phyloP scores from a whole-genome alignment of 2,113 vertebrate species.

The Beaufortia kweichowensis region DNA sequence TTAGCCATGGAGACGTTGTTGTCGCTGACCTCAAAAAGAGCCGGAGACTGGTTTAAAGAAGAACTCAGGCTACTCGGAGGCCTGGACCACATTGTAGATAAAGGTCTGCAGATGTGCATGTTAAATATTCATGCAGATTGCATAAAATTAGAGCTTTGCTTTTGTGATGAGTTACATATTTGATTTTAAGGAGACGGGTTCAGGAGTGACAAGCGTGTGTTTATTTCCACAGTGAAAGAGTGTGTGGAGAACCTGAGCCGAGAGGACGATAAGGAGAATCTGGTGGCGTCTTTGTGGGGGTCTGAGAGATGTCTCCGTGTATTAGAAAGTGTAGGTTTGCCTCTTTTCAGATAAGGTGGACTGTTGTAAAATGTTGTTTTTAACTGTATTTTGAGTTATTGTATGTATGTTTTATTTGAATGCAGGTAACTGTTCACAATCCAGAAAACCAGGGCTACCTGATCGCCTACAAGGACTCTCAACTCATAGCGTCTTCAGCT shows the following conservation, averaged over 20 bases:
- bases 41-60: conserved; percentile 99
- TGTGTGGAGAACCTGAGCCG: conserved; percentile 89
- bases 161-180: too few relatives aligned
- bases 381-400: not conserved
- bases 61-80: conserved; percentile 94
- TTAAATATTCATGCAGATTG: too few relatives aligned
- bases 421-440: conserved; percentile 88
- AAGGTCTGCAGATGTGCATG: conserved; percentile 75
- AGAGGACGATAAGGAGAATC: conserved; percentile 89
- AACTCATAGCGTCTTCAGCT: conserved; percentile 92
- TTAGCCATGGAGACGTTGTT: conserved; percentile 96
- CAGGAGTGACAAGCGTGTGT: not conserved
- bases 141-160: not conserved
- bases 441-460: conserved; percentile 96
- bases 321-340: conserved; percentile 90
- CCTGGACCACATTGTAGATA: conserved; percentile 98
- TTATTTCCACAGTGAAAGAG: conserved; percentile 84
- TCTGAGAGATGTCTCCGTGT: conserved; percentile 97
- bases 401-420: not conserved
- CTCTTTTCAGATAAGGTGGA: not conserved
- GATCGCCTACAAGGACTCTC: conserved; percentile 97
- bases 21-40: conserved; percentile 94
- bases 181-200: too few relatives aligned
- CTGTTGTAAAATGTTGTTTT: not conserved
- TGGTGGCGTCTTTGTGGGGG: conserved; percentile 93